Conservation (phyloP, 2,888 invertebrate genomes). For the Lamellibrachia satsuma region DNA sequence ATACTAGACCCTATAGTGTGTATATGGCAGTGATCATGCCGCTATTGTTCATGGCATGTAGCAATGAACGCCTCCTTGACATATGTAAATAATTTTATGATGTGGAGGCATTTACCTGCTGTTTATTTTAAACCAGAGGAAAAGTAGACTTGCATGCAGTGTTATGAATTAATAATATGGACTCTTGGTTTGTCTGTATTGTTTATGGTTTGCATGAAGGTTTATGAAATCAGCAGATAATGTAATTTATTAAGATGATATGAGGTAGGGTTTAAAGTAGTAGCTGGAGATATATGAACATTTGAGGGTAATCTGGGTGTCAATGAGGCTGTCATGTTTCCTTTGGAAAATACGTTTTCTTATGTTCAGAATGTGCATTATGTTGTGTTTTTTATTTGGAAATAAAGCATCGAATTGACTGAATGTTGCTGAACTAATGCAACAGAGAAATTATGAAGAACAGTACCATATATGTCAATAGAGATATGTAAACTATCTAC, state of each 20-base stretch:
- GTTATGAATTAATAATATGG: no score
- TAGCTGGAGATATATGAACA: no score
- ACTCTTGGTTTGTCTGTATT: no score
- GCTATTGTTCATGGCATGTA: background rate
- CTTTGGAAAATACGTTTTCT: background rate
- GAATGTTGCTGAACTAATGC: background rate
- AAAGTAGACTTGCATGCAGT: no score
- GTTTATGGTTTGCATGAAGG: no score
- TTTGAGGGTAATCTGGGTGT: background rate
- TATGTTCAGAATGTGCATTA: background rate
- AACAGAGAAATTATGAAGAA: background rate
- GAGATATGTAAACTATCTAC: constrained; percentile 11
- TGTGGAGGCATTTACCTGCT: background rate
- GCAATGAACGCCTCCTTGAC: background rate
- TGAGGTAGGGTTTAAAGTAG: no score
- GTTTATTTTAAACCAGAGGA: background rate
- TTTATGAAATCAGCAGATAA: no score
- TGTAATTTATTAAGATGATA: no score
- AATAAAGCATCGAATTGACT: background rate
- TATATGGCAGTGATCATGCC: background rate
- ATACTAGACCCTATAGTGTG: background rate
- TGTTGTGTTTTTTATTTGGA: background rate
- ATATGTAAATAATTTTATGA: background rate
- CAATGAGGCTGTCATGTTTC: background rate
- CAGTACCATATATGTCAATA: background rate